Evolutionary conservation across 1,140 invertebrate species (phyloP).

Genomic region (Melitaea cinxia): DNA sequence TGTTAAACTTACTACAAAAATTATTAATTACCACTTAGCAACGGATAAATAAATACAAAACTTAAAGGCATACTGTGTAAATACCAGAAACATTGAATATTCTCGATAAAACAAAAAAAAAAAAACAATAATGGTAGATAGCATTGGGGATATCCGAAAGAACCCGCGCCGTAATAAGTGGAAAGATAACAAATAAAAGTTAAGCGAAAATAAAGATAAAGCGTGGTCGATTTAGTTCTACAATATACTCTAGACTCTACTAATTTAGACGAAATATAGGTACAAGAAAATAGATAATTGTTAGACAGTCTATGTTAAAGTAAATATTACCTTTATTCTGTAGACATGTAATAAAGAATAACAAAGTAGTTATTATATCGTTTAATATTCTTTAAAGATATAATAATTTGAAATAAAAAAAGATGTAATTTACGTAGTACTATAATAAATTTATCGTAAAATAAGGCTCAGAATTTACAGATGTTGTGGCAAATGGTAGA

Average conservation of each 20-base stretch:
- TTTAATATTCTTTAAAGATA: too few relatives aligned
- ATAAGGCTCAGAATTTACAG: too few relatives aligned
- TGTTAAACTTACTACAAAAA: background rate
- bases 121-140: constrained; percentile 16
- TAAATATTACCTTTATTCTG: background rate
- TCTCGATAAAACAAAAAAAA: constrained; percentile 8
- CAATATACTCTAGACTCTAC: background rate
- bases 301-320: background rate
- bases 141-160: constrained; percentile 18
- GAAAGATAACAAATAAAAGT: constrained; percentile 23
- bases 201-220: constrained; percentile 28
- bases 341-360: too few relatives aligned
- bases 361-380: too few relatives aligned
- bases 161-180: constrained; percentile 9
- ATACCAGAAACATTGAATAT: constrained; percentile 1
- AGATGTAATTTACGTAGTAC: too few relatives aligned
- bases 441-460: too few relatives aligned
- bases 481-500: too few relatives aligned
- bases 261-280: background rate
- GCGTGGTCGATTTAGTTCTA: constrained; percentile 15
- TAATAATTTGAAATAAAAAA: too few relatives aligned
- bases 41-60: constrained; percentile 2
- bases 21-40: background rate
- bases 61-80: background rate
- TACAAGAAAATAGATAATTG: background rate